Evolutionary conservation across 2,888 invertebrate species (phyloP).

Genomic region (Lagria hirta): DNA sequence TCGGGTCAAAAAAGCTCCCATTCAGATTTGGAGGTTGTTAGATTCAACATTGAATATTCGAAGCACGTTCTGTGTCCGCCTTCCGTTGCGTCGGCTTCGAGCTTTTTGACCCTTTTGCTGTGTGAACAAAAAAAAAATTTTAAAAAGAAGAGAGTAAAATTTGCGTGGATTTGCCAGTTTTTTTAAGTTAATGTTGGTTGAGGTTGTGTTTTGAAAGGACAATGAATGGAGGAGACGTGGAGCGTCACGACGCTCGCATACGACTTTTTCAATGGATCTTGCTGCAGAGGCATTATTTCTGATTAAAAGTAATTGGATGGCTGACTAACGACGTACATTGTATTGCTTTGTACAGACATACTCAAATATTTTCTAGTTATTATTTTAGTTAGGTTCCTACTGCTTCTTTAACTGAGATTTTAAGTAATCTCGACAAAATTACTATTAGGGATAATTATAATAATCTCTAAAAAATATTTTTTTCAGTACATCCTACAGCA

Average conservation of each 20-base stretch:
- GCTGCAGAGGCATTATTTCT: too few relatives aligned
- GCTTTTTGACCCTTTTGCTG: constrained; percentile 24
- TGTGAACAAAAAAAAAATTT: constrained; percentile 35
- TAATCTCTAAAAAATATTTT: too few relatives aligned
- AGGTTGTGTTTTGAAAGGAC: constrained; percentile 9
- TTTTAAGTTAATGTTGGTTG: constrained; percentile 39
- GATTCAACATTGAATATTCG: constrained; percentile 17
- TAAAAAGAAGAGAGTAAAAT: constrained; percentile 34
- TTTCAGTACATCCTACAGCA: too few relatives aligned
- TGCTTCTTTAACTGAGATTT: too few relatives aligned
- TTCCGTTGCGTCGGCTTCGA: constrained; percentile 19
- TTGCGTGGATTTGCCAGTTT: constrained; percentile 37
- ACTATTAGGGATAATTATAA: too few relatives aligned
- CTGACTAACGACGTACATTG: too few relatives aligned
- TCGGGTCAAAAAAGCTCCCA: constrained; percentile 3
- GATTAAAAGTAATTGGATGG: too few relatives aligned
- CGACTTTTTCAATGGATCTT: too few relatives aligned
- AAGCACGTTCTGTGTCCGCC: constrained; percentile 20
- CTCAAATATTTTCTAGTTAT: too few relatives aligned
- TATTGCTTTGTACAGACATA: too few relatives aligned
- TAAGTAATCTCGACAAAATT: too few relatives aligned
- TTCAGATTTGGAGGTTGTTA: constrained; percentile 12
- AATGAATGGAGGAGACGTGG: constrained; percentile 3
- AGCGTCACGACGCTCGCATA: constrained; percentile 22
- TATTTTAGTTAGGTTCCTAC: too few relatives aligned